A percentile compares a stretch with the other conserved stretches of the same genome.
Conservation (phyloP, 2,888 invertebrate species). For the Cheilosia vulpina region DNA sequence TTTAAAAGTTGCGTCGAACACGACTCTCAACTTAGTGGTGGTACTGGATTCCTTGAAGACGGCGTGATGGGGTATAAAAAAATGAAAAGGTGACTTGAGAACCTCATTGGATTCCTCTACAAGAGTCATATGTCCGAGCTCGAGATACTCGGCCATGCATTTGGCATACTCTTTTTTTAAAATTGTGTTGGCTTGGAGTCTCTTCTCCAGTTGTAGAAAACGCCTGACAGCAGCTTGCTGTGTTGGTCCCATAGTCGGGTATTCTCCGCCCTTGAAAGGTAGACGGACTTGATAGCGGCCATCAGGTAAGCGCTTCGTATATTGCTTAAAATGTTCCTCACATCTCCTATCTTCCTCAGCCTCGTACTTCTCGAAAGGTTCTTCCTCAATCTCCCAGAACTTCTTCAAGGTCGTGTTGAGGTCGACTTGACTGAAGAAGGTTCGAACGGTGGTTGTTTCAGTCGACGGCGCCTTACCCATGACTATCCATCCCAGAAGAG, state of each 20-base stretch:
- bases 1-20: constrained; percentile 13
- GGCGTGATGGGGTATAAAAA: constrained; percentile 16
- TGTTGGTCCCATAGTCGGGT: background rate
- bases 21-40: constrained; percentile 1
- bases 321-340: background rate
- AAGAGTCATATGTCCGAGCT: constrained; percentile 6
- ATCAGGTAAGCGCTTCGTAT: background rate
- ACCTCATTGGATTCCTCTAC: constrained; percentile 1
- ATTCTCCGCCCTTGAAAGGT: background rate
- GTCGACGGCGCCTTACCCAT: background rate
- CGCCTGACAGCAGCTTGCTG: constrained; percentile 3
- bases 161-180: background rate
- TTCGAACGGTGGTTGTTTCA: background rate
- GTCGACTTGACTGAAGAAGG: background rate
- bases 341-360: background rate
- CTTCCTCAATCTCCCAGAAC: constrained; percentile 7
- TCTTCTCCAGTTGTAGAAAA: constrained; percentile 7
- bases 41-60: constrained; percentile 23
- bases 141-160: constrained; percentile 4
- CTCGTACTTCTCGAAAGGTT: background rate
- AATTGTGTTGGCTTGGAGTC: constrained; percentile 2
- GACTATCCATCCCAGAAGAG: background rate
- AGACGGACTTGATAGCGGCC: background rate
- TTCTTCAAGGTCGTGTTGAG: background rate
- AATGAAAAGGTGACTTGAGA: background rate